phyloP scores from a whole-genome alignment of 2,797 vertebrate genomes.

The Merluccius polli region DNA sequence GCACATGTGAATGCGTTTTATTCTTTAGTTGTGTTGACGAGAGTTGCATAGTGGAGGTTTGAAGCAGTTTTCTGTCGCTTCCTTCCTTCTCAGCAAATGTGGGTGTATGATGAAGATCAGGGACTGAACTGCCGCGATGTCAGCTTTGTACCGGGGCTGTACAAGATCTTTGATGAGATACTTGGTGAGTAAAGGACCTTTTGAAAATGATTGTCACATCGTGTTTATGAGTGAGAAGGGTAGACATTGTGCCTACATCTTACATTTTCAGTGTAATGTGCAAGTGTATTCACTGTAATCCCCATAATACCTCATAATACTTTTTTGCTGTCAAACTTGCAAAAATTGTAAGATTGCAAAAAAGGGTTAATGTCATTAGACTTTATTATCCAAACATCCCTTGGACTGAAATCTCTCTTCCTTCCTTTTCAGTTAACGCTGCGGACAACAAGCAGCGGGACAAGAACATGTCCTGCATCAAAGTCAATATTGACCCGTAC shows the following conservation, averaged over 20 bases:
- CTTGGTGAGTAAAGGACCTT: slow-evolving; percentile 77
- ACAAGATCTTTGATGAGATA: slow-evolving; percentile 99
- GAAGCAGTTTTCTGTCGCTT: not conserved
- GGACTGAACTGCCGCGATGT: slow-evolving; percentile 91
- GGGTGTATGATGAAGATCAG: slow-evolving; percentile 88
- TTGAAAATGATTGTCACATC: not conserved
- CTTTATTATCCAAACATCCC: not conserved
- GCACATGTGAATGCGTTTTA: not conserved
- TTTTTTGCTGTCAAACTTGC: not conserved
- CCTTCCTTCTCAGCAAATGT: slow-evolving; percentile 84
- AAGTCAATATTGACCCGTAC: slow-evolving; percentile 91
- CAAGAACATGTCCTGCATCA: slow-evolving; percentile 90
- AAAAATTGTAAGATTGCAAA: not conserved
- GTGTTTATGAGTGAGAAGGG: not conserved
- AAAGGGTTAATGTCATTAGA: not conserved
- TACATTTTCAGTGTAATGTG: not conserved
- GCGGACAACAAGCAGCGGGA: slow-evolving; percentile 99
- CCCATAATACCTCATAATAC: not conserved
- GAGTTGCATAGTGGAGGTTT: not conserved
- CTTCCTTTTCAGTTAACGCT: slow-evolving; percentile 82
- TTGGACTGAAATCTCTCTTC: not conserved
- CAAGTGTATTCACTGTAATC: not conserved
- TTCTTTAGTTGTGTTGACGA: not conserved
- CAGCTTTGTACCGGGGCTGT: slow-evolving; percentile 94
- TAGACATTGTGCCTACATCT: not conserved